Conservation (phyloP, 1,140 invertebrate genomes). For the Drosophila busckii region DNA sequence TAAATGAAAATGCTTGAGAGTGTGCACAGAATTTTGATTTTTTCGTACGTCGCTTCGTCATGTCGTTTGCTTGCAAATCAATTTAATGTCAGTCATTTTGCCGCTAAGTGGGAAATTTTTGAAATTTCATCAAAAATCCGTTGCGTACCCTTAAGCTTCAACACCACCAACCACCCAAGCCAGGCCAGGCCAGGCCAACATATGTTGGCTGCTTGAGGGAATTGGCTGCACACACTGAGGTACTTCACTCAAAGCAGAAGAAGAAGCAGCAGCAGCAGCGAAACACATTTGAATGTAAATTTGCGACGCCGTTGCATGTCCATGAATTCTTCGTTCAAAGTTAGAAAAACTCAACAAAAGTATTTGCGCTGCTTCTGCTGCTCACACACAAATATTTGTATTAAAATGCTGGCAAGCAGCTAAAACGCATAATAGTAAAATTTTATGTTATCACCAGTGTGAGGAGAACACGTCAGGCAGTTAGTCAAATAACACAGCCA, state of each 20-base stretch:
- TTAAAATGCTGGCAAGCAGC: constrained; percentile 79
- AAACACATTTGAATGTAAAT: constrained; percentile 78
- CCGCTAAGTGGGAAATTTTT: constrained; percentile 74
- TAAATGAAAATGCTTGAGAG: constrained; percentile 78
- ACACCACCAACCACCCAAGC: neutral
- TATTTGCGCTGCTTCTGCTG: too few species aligned
- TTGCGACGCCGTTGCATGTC: constrained; percentile 72
- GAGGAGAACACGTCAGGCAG: constrained; percentile 77
- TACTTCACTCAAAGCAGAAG: too few species aligned
- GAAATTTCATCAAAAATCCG: constrained; percentile 79
- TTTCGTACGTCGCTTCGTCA: constrained; percentile 65
- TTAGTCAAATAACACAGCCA: constrained; percentile 68
- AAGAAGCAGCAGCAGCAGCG: too few species aligned
- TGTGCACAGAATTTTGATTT: constrained; percentile 79
- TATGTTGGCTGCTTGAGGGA: constrained; percentile 72
- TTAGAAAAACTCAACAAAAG: too few species aligned
- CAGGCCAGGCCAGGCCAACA: constrained; percentile 40
- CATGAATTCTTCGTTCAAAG: too few species aligned
- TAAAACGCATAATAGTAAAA: constrained; percentile 79
- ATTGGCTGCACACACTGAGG: constrained; percentile 70
- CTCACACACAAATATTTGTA: constrained; percentile 77
- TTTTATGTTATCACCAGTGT: constrained; percentile 78
- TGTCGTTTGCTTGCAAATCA: constrained; percentile 78
- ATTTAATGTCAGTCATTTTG: constrained; percentile 78
- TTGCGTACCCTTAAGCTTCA: constrained; percentile 10